Evolutionary conservation across 1,140 invertebrate genomes (phyloP).

Genomic region (Leptonema lineaticorne): DNA sequence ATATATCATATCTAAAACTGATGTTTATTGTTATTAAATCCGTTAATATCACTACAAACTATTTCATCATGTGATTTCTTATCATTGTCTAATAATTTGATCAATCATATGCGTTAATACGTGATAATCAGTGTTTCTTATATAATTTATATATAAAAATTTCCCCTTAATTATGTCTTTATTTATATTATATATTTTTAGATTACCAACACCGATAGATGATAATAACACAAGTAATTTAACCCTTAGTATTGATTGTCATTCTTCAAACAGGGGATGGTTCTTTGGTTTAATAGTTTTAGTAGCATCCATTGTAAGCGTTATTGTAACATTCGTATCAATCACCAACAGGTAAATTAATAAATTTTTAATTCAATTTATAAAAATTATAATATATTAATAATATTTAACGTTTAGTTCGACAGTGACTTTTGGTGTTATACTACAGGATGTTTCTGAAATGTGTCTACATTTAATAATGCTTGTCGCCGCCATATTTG

Average conservation of each 20-base stretch:
- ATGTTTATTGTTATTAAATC: too few species aligned
- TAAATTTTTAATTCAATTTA: too few species aligned
- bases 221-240: slow-evolving; percentile 60
- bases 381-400: too few species aligned
- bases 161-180: neutral
- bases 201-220: slow-evolving; percentile 51
- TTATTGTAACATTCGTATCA: slow-evolving; percentile 70
- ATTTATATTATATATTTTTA: too few species aligned
- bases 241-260: slow-evolving; percentile 70
- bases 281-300: slow-evolving; percentile 68
- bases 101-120: too few species aligned
- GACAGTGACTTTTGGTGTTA: slow-evolving; percentile 51
- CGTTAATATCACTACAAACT: too few species aligned
- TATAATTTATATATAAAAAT: neutral
- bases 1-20: too few species aligned
- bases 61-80: too few species aligned
- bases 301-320: slow-evolving; percentile 62
- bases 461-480: slow-evolving; percentile 56
- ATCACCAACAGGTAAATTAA: slow-evolving; percentile 51
- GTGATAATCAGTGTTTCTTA: too few species aligned
- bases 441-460: slow-evolving; percentile 54
- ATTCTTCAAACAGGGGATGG: slow-evolving; percentile 69
- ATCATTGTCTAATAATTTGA: too few species aligned
- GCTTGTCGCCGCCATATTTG: slow-evolving; percentile 57
- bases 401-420: slow-evolving; percentile 23